These are phyloP conservation scores for Perccottus glenii DNA, from an alignment of 2,113 vertebrate genomes.

Conservation along the genomic window DNA sequence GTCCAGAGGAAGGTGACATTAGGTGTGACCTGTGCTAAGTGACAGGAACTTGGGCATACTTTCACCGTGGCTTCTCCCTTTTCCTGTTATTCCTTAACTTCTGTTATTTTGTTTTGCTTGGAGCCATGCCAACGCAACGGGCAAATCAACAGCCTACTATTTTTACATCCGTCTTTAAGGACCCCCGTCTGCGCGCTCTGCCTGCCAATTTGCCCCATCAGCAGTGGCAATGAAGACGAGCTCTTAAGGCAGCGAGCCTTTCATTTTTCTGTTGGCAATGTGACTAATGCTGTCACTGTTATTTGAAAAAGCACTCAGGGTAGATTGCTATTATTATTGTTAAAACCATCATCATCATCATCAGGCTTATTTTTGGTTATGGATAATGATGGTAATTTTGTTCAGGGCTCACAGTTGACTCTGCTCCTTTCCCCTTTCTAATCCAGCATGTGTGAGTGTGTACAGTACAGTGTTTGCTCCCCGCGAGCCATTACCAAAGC, in stretches of 20 bases:
- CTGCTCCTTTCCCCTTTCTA: slow-evolving; percentile 45
- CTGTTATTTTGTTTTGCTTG: slow-evolving; percentile 70
- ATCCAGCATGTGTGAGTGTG: slow-evolving; percentile 41
- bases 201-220: slow-evolving; percentile 74
- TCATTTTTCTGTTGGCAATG: slow-evolving; percentile 63
- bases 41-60: slow-evolving; percentile 75
- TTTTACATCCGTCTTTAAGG: slow-evolving; percentile 75
- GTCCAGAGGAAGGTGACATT: slow-evolving; percentile 68
- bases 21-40: slow-evolving; percentile 72
- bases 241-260: slow-evolving; percentile 62
- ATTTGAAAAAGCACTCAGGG: slow-evolving; percentile 71
- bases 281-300: slow-evolving; percentile 71
- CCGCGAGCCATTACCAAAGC: slow-evolving; percentile 53
- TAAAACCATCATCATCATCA: slow-evolving; percentile 69
- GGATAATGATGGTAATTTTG: slow-evolving; percentile 77
- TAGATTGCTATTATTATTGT: slow-evolving; percentile 78
- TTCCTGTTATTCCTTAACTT: slow-evolving; percentile 79
- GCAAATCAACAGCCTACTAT: slow-evolving; percentile 67
- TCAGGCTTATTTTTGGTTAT: slow-evolving; percentile 71
- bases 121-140: slow-evolving; percentile 62
- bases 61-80: slow-evolving; percentile 75
- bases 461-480: slow-evolving; percentile 22
- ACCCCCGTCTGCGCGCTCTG: slow-evolving; percentile 59
- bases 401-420: slow-evolving; percentile 64
- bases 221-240: slow-evolving; percentile 54